Percentiles rank a stretch among this genome's conserved stretches.
These are phyloP conservation scores for Drosophila aldrichi DNA, from an alignment of 2,888 invertebrate species.

Conservation along the genomic window DNA sequence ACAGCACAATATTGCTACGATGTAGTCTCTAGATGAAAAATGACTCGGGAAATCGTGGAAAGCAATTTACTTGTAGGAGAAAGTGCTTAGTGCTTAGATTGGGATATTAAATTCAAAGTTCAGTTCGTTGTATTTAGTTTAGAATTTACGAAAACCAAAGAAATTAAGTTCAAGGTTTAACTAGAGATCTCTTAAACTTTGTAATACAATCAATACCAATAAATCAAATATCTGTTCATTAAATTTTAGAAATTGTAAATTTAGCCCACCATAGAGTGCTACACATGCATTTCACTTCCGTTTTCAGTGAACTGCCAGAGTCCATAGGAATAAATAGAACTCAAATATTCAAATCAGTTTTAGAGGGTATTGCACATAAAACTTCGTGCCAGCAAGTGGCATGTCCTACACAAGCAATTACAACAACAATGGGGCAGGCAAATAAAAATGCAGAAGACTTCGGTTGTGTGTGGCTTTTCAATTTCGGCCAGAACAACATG, in stretches of 20 bases:
- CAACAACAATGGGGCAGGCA: conserved; percentile 70
- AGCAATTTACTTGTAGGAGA: neutral
- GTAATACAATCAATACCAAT: neutral
- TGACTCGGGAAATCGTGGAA: neutral
- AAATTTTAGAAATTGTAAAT: neutral
- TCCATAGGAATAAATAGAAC: conserved; percentile 8
- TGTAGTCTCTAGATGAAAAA: neutral
- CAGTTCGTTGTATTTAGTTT: neutral
- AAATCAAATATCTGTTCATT: neutral
- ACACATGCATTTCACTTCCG: neutral
- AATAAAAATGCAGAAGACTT: conserved; percentile 73
- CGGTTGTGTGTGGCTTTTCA: conserved; percentile 72
- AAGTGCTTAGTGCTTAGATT: neutral
- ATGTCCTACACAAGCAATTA: conserved; percentile 75
- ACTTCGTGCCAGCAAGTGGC: conserved; percentile 39
- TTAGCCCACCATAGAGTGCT: no score
- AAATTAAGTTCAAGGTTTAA: no score
- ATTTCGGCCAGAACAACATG: conserved; percentile 53
- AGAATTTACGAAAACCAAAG: neutral
- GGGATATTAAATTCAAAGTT: neutral
- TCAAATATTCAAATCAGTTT: conserved; percentile 49
- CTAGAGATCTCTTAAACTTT: no score
- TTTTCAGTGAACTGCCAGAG: conserved; percentile 3
- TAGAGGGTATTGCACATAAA: conserved; percentile 24
- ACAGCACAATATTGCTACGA: conserved; percentile 18